Base-by-base conservation (phyloP, 1,140 invertebrate species). In the Andrena cerasifolii region DNA sequence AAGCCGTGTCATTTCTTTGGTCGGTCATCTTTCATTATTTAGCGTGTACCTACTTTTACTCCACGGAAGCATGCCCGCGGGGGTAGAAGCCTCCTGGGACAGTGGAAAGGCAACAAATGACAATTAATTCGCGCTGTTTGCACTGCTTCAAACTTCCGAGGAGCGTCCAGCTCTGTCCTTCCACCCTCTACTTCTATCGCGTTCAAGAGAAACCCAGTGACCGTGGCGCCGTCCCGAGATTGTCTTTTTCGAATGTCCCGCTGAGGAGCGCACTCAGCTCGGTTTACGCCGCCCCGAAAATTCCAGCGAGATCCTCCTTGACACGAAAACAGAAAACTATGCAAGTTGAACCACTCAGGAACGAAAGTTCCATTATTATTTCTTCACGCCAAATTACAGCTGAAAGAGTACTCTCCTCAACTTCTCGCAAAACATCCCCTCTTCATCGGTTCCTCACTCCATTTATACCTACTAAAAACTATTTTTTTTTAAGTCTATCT, bases 61-160 rank as follows among this genome's bases (percentile, higher is more conserved):
- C 31, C 5, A 59, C 12, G 68, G 4, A 1, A 7, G 24, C 16
- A 2, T 26, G 33, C 33, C 24, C 14, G 16, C 12, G 28, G 31
- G 31, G 21, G 18, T 24, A 49, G 24, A 7, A 4, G 21, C 49
- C 21, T 72, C 8, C 18, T 18, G 2, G 24, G 26, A 18, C 21
- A 24, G 61, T 21, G 21, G 26, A 47, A 18, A 18, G 26, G n/a
- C n/a, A 45, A 71, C 68, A 14, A 49, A 56, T 65, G 51, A 54
- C 66, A 75, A 67, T 82, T 80, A 68, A 82, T 62, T 43, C 63
- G 49, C 56, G 53, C 40, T 40, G 79, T 80, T 82, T 75, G 31
- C 65, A 3, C 21, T 10, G 68, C 56, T 63, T 31, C 18, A n/a
- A 76, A 80, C 54, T 74, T 80, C 18, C 56, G 12, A 62, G 40